Conservation (phyloP, 2,113 vertebrate genomes). For the Odocoileus hemionus region DNA sequence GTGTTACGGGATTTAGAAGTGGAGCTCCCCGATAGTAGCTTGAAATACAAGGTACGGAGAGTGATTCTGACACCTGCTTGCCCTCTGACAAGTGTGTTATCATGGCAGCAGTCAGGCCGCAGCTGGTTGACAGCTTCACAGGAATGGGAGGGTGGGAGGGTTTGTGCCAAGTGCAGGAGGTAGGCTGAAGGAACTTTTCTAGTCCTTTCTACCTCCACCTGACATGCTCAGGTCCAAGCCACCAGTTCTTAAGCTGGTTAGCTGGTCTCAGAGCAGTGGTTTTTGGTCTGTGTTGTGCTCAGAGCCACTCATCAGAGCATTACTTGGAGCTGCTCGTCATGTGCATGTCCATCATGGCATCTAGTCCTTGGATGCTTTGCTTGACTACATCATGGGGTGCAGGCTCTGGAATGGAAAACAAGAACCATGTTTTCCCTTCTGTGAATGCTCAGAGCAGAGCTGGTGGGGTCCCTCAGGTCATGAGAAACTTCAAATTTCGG, state of each 20-base stretch:
- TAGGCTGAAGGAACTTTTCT: background rate
- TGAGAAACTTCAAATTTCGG: background rate
- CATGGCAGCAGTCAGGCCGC: background rate
- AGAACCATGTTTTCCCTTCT: background rate
- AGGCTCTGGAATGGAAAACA: too few species aligned
- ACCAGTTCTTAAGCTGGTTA: rapidly evolving
- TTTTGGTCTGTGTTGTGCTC: background rate
- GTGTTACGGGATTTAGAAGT: rapidly evolving
- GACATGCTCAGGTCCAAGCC: background rate
- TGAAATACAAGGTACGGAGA: background rate
- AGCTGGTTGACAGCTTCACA: background rate
- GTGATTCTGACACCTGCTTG: background rate
- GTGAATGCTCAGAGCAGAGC: background rate
- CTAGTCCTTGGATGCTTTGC: background rate
- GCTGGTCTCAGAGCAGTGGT: background rate
- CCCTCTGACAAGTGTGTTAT: background rate
- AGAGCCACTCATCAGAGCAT: background rate
- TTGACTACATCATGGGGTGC: rapidly evolving
- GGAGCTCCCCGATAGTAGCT: background rate
- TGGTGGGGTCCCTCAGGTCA: background rate
- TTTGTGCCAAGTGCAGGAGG: background rate
- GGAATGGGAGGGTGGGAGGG: background rate
- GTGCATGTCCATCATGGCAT: rapidly evolving
- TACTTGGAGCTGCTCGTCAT: background rate
- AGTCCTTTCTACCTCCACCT: background rate